Base-by-base conservation (phyloP, 1,140 invertebrate genomes). In the Trachymyrmex septentrionalis region DNA sequence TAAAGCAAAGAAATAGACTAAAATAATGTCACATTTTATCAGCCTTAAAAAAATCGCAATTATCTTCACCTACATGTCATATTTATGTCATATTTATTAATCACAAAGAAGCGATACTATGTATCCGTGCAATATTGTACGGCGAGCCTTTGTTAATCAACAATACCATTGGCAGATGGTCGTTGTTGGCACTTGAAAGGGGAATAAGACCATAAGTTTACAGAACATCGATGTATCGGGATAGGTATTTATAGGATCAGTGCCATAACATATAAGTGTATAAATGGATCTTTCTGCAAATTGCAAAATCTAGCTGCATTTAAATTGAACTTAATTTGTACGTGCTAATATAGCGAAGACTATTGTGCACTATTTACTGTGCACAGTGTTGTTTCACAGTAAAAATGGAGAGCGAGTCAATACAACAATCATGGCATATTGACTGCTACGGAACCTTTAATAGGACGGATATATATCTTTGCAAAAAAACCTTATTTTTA, bases 161-260 rank as follows among this genome's bases (percentile, higher is more conserved):
- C n/a, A 61, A 94, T 27, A 86, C 87, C 1, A 7, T 90, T 14
- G 94, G 93, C 9, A 92, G 55, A 34, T 94, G 94, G 57, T 85
- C 93, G 12, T 84, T 94, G 6, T 92, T 93, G 34, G 86, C 77
- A 10, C 85, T 91, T 53, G 92, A 94, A 64, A 86, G 94, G 30
- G 90, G 92, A 38, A 34, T 30, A 92, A 93, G 91, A 76, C 94
- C 94, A 0, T 92, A 94, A 7, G 34, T 38, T 38, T 38, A 94
- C 73, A 87, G 94, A 75, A 92, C 93, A 1, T 93, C 94, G 2
- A 92, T 92, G 86, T 94, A 94, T 77, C 90, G 92, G 30, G 93
- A 95, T 50, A 94, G 95, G 53, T 96, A 96, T 86, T 86, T 96
- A 38, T 92, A 95, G 86, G 93, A 93, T 76, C 94, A 95, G 87